These are phyloP conservation scores for Argya squamiceps DNA, from an alignment of 2,797 vertebrate genomes.

Conservation along the genomic window DNA sequence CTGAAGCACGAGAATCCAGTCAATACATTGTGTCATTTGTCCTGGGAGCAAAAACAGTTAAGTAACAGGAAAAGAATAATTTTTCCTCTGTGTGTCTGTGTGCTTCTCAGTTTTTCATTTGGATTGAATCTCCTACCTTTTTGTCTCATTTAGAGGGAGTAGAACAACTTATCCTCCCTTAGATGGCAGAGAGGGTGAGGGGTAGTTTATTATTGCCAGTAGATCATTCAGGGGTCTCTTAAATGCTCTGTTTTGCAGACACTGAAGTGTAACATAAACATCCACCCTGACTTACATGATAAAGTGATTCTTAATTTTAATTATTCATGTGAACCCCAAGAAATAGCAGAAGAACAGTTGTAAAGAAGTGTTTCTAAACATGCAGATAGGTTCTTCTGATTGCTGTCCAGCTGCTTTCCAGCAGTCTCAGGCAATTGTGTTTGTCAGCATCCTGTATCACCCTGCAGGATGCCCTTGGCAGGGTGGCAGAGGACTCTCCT, in stretches of 20 bases:
- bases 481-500: not conserved
- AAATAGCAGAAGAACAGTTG: not conserved
- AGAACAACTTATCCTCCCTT: not conserved
- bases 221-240: not conserved
- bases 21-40: constrained; percentile 91
- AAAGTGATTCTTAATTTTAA: not conserved
- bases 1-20: constrained; percentile 86
- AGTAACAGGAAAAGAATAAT: constrained; percentile 38
- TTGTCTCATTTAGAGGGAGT: not conserved
- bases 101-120: not conserved
- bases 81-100: not conserved
- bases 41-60: constrained; percentile 93
- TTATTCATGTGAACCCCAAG: not conserved
- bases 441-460: not conserved
- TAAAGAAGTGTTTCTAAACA: not conserved
- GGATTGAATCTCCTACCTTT: not conserved
- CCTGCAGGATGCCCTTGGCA: not conserved
- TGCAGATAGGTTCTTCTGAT: not conserved
- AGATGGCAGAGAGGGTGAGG: not conserved
- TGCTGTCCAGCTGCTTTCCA: not conserved
- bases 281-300: not conserved
- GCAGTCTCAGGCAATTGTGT: not conserved
- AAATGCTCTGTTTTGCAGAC: not conserved
- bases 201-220: not conserved
- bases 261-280: not conserved